Evolutionary conservation across 2,797 vertebrate genomes (phyloP), one percentile per base, ranked within the genome.

Genomic region (Novumbra hubbsi): DNA sequence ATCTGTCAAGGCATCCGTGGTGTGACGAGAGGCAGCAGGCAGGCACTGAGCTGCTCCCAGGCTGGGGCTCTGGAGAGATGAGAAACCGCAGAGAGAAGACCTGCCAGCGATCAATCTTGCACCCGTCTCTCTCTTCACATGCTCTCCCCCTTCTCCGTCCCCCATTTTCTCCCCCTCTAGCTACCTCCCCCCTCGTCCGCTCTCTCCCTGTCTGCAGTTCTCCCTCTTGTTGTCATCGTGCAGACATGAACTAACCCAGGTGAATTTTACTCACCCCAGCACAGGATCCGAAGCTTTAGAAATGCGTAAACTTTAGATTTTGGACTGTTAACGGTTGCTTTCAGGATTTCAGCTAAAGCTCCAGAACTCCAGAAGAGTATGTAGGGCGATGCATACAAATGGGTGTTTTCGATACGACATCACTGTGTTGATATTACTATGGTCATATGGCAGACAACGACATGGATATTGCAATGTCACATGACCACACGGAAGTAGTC

Each of bases 101-200:
- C 30, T 84, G 83, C 89, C 88, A 82, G 87, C 84, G 83, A 91
- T 92, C 89, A 91, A 89, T 92, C 88, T 90, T 87, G 78, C 57
- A 17, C 21, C 55, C 72, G 63, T 62, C 41, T 70, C 80, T 83
- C 62, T 81, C 81, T 80, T 73, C 77, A 79, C 21, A 1, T 68
- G 3, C 83, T 76, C 69, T 78, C 74, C 80, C 80, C 76, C 24
- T 1, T 78, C 64, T 73, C 74, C 80, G 73, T 78, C 80, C 83
- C 80, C 62, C 80, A 77, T 80, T 88, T 76, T 34, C 80, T 81
- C 82, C 81, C 78, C 79, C 21, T 28, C 34, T 38, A 5, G 34
- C 8, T 38, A 38, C 4, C 15, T 6, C 17, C 24, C 24, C 16
- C 24, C 64, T 34, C 15, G 80, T 80, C 81, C 78, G 83, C 84